phyloP scores from a whole-genome alignment of 2,797 vertebrate genomes.

The Pseudochromis fuscus region DNA sequence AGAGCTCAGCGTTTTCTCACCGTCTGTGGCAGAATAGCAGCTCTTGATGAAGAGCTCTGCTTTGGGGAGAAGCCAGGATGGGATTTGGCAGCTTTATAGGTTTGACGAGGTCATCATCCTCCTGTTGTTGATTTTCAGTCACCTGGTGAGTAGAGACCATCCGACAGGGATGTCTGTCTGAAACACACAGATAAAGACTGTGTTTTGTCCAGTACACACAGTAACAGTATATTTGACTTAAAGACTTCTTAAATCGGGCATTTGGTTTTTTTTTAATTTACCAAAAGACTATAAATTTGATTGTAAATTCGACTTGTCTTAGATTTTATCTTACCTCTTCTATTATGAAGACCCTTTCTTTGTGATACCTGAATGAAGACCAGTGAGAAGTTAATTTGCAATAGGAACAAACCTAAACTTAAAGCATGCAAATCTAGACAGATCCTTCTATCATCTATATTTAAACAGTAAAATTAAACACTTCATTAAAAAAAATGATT shows the following conservation, averaged over 20 bases:
- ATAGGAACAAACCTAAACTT: neutral
- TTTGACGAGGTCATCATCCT: conserved; percentile 65
- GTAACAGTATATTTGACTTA: neutral
- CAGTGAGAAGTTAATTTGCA: neutral
- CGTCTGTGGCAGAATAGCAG: conserved; percentile 80
- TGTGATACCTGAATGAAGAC: conserved; percentile 39
- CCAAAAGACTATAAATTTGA: neutral
- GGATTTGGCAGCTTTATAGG: conserved; percentile 77
- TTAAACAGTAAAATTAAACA: neutral
- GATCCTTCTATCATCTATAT: neutral
- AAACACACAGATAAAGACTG: conserved; percentile 3
- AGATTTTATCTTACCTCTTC: conserved; percentile 39
- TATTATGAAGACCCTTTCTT: conserved; percentile 25
- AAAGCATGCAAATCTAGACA: neutral
- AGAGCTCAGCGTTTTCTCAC: conserved; percentile 62
- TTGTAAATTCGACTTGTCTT: neutral
- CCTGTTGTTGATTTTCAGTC: conserved; percentile 53
- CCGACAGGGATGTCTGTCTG: conserved; percentile 55
- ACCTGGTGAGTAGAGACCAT: conserved; percentile 29
- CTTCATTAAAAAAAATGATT: too few species aligned
- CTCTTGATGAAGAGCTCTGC: conserved; percentile 73
- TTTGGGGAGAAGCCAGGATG: conserved; percentile 57
- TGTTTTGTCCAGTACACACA: neutral
- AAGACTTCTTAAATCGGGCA: neutral
- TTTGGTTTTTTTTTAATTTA: conserved; percentile 3